These are phyloP conservation scores for Rhogogaster chlorosoma DNA, from an alignment of 2,888 invertebrate species.

Conservation along the genomic window DNA sequence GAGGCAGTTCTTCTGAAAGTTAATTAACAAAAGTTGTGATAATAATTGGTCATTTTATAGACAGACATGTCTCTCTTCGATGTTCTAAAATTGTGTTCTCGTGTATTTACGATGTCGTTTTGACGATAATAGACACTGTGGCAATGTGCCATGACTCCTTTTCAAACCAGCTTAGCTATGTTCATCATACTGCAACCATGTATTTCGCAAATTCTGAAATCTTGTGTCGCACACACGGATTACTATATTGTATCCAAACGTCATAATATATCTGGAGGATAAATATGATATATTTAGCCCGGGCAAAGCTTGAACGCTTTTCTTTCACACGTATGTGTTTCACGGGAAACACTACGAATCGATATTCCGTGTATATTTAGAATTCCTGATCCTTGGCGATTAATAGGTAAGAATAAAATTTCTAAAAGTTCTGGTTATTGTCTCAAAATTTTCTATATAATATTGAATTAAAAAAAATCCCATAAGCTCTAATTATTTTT, in stretches of 20 bases:
- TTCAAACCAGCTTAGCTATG: neutral
- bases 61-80: neutral
- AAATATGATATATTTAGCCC: no score
- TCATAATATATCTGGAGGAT: no score
- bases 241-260: neutral
- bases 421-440: no score
- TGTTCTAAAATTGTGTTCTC: neutral
- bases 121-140: conserved; percentile 68
- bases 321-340: no score
- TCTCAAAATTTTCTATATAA: no score
- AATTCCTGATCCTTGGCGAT: no score
- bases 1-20: neutral
- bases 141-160: conserved; percentile 63
- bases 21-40: neutral
- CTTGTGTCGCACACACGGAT: neutral
- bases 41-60: neutral
- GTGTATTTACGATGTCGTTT: conserved; percentile 45
- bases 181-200: neutral
- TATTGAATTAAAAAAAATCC: no score
- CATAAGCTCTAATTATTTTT: no score
- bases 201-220: neutral
- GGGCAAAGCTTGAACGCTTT: no score
- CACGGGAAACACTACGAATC: no score
- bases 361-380: no score
- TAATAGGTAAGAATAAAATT: no score